Evolutionary conservation across 2,888 invertebrate species (phyloP), one percentile per base, ranked within the genome.

Genomic region (Diadegma fenestrale): DNA sequence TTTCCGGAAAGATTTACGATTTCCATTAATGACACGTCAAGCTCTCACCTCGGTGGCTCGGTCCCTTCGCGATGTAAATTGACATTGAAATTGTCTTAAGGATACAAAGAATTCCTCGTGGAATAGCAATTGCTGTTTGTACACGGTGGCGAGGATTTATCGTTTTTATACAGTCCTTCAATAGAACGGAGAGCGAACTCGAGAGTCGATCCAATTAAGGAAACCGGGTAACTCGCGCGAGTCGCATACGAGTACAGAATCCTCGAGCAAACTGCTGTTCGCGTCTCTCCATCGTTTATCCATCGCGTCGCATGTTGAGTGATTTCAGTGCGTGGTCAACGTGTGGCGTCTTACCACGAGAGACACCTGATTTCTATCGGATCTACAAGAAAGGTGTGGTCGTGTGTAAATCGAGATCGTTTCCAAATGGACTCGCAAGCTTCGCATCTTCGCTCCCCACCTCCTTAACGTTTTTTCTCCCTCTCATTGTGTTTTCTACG

Each of bases 351-450:
- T 61, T 64, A 41, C 54, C 76, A 12, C 77, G 43, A n/a, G 77
- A 78, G 80, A 84, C 80, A 80, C 80, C 80, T 84, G 84, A 84
- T 84, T 80, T 84, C 84, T 84, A 80, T 84, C 80, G 76, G 77
- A 80, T 80, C 71, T 80, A 84, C 84, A 84, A 84, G 80, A 80
- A 84, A 80, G 84, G 84, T 77, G 77, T 73, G 84, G 76, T 73
- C 68, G 64, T 58, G 63, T 58, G 71, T 72, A 54, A 30, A 76
- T 72, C 80, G 64, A 61, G 71, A 61, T 73, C 58, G 37, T 48
- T 76, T 76, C 43, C 22, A 37, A 77, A 77, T 66, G 84, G 61
- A 66, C 71, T 51, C 72, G n/a, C n/a, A 72, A 80, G 77, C 66
- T 80, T 80, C 48, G 30, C 58, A 66, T 71, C 43, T 72, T 51